These are phyloP conservation scores for Lycia hirtaria DNA, from an alignment of 2,888 invertebrate species.

Conservation along the genomic window DNA sequence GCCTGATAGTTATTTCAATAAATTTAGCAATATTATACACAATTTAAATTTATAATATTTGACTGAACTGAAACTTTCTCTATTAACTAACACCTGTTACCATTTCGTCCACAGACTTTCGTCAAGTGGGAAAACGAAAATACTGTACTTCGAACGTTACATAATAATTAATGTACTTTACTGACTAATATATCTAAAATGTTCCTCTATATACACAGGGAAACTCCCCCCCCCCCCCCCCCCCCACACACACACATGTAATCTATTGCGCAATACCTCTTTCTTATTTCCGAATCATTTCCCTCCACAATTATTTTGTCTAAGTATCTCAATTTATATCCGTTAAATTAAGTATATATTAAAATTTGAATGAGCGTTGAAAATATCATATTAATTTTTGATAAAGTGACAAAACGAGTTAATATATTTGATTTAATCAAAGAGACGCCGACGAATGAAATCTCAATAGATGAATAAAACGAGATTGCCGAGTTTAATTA, in stretches of 20 bases:
- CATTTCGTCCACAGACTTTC: no score
- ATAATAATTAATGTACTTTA: no score
- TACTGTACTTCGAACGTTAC: no score
- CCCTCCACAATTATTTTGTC: slow-evolving; percentile 50
- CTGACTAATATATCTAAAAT: no score
- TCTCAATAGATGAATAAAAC: slow-evolving; percentile 70
- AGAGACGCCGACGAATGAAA: slow-evolving; percentile 48
- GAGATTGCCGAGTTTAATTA: slow-evolving; percentile 77
- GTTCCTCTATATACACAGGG: no score
- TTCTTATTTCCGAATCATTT: slow-evolving; percentile 52
- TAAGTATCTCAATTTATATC: slow-evolving; percentile 41
- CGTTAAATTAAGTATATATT: slow-evolving; percentile 30
- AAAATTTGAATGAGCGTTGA: slow-evolving; percentile 32
- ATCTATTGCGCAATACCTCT: not conserved
- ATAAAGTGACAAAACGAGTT: slow-evolving; percentile 35
- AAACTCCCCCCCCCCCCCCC: no score
- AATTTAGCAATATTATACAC: no score
- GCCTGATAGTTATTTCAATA: no score
- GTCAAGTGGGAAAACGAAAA: no score
- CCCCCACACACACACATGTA: not conserved
- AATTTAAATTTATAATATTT: no score
- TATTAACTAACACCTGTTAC: no score
- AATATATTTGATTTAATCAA: slow-evolving; percentile 47
- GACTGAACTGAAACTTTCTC: no score
- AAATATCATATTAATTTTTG: slow-evolving; percentile 39